Evolutionary conservation across 2,797 vertebrate species (phyloP), one percentile per base, ranked within the genome.

Genomic region (Gymnoscopelus microlampas): DNA sequence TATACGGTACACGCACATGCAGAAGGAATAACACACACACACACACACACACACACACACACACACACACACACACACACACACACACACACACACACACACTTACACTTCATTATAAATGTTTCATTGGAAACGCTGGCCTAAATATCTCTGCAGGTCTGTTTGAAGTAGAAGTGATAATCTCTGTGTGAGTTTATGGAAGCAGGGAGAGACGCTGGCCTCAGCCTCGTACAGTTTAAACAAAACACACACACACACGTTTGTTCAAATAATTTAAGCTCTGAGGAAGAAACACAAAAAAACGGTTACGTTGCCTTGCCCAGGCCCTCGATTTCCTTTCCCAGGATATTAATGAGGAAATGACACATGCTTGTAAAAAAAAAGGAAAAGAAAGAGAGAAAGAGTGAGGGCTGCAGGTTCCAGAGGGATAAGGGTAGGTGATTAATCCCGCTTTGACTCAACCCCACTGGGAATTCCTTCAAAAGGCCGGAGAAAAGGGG

Each of bases 261-360:
- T 83, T 54, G 68, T 76, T 79, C 5, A 71, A 86, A 80, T 80
- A 71, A 66, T 86, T 87, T 79, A 68, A 74, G 57, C 47, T 64
- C 26, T 1, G 29, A 63, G 35, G 32, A 55, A 53, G 63, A 64
- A 53, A 15, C 0, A 29, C 2, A 60, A 23, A 48, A 47, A 53
- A 54, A 44, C 62, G 66, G 62, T 87, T 80, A 64, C 74, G 23
- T 80, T 81, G 73, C 85, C 62, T 80, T 63, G 67, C 68, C 74
- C 69, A 7, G 71, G 77, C 79, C 77, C 76, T 80, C 65, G 73
- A 85, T 85, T 92, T 90, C 85, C 86, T 91, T 93, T 93, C 90
- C 91, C 92, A 91, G 89, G 91, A 91, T 92, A 91, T 93, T 91
- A 91, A 92, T 90, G 87, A 92, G 93, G 93, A 94, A 94, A 93